phyloP scores from a whole-genome alignment of 1,140 invertebrate genomes.

The Diachasma alloeum region DNA sequence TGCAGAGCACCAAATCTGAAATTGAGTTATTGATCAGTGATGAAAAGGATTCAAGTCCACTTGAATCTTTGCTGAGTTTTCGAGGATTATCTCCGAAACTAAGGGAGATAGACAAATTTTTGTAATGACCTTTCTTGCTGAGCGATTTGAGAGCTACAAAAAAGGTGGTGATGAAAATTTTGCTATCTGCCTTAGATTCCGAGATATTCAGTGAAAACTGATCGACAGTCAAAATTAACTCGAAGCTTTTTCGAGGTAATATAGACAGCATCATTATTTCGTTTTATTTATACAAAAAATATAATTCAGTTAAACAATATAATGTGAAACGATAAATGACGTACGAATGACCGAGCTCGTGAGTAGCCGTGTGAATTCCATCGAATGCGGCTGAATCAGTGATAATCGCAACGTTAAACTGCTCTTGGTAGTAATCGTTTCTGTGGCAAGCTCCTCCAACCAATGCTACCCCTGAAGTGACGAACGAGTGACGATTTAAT shows the following conservation, averaged over 20 bases:
- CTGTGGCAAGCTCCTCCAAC: background rate
- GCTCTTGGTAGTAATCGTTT: background rate
- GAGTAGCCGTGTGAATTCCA: constrained; percentile 6
- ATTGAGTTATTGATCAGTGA: background rate
- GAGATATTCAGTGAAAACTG: no score
- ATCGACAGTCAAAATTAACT: no score
- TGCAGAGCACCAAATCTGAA: background rate
- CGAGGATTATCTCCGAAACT: no score
- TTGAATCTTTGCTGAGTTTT: no score
- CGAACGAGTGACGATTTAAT: background rate
- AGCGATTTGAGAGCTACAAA: no score
- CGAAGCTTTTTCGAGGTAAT: background rate
- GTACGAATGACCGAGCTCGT: constrained; percentile 10
- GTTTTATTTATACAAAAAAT: no score
- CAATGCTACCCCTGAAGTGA: background rate
- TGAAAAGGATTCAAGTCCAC: no score
- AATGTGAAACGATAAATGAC: no score
- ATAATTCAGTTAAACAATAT: no score
- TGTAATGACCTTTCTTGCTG: background rate
- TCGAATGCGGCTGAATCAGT: background rate
- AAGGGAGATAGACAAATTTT: no score
- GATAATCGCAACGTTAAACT: background rate
- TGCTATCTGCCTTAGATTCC: no score
- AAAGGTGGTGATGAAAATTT: no score
- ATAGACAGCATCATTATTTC: background rate